Evolutionary conservation across 2,113 vertebrate species (phyloP).

Genomic region (Dipodomys merriami): DNA sequence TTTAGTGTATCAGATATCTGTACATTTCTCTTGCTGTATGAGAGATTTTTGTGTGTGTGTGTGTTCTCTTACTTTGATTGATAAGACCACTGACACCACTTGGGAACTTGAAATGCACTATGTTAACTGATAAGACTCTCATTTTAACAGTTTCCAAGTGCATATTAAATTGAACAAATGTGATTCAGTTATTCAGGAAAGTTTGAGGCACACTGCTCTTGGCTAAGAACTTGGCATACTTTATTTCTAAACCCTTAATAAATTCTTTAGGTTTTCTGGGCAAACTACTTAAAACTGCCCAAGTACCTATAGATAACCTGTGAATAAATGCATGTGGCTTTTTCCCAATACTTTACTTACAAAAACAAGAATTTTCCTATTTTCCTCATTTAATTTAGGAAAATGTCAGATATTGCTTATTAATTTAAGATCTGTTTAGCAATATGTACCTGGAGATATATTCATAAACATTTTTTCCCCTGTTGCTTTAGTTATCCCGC

Average conservation of each 20-base stretch:
- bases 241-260: background rate
- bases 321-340: background rate
- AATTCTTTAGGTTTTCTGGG: slow-evolving; percentile 30
- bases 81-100: background rate
- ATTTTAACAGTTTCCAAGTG: background rate
- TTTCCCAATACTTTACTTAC: slow-evolving; percentile 29
- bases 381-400: background rate
- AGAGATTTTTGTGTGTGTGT: too few species aligned
- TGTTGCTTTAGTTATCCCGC: slow-evolving; percentile 88
- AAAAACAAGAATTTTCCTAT: slow-evolving; percentile 1
- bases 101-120: background rate
- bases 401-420: background rate
- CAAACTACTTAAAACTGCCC: background rate
- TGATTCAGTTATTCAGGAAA: background rate
- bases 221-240: background rate
- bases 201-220: slow-evolving; percentile 7
- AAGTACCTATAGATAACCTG: background rate
- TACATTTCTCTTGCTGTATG: background rate
- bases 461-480: background rate
- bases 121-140: slow-evolving; percentile 9
- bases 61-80: background rate
- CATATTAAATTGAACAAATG: background rate
- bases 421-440: slow-evolving; percentile 20
- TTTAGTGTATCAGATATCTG: background rate
- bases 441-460: background rate